Evolutionary conservation across 2,797 vertebrate genomes (phyloP), one percentile per base, ranked within the genome.

Genomic region (Pelochelys cantorii): DNA sequence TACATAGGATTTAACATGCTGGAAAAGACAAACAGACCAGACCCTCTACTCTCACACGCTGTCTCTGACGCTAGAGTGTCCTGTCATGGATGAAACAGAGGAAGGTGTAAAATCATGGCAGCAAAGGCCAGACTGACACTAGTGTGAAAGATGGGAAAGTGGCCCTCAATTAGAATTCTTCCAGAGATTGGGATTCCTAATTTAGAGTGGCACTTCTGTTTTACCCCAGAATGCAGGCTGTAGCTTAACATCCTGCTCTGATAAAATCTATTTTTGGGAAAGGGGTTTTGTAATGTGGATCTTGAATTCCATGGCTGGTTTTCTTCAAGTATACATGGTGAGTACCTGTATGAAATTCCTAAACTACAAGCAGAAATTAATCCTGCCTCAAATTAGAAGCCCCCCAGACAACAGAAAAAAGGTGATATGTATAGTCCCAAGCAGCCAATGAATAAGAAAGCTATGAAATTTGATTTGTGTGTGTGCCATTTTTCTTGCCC

Each of bases 1-100:
- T 71, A 95, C 93, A 53, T 81, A 94, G 85, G 60, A 52, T 91
- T 93, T 95, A 34, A 78, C 90, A 87, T 95, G 87, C 90, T 85
- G 90, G 85, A 75, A 91, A 96, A 94, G 82, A 93, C 90, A 83
- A 90, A 52, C 74, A 81, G 78, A 86, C 77, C 74, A 53, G 65
- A 86, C 74, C 54, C 11, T 94, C 55, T 93, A 1, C 15, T 85
- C 71, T 89, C 78, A 9, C 25, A 34, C 0, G 8, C 85, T 85
- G 48, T 91, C 1, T 3, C 74, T 83, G 92, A 65, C 37, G 4
- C 11, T 54, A 54, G 11, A 95, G 53, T 56, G 25, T 89, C 81
- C 89, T 56, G 56, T 93, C 59, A 56, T 90, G 34, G 87, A 59
- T 93, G 92, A 92, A 93, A 83, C 18, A 81, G 75, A 31, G 86